A percentile compares a stretch with the other conserved stretches of the same genome.
Conservation (phyloP, 2,113 vertebrate species). For the Gorsachius goisagi region DNA sequence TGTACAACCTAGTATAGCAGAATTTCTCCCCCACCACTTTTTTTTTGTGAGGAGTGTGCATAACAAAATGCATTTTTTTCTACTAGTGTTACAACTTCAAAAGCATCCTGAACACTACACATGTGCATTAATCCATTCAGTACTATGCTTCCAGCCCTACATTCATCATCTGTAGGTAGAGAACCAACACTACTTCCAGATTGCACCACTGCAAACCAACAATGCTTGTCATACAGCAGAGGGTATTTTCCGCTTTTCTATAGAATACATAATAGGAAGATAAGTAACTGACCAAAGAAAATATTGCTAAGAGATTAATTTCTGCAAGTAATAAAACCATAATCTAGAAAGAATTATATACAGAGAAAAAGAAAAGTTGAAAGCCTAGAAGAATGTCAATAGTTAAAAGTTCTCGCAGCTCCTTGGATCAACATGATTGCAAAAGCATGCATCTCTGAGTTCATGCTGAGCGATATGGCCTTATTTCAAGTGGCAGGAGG, state of each 20-base stretch:
- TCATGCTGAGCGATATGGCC: background rate
- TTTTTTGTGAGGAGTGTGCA: background rate
- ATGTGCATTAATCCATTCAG: background rate
- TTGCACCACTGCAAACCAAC: background rate
- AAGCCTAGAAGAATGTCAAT: background rate
- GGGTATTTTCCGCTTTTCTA: background rate
- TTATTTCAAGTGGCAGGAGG: slow-evolving; percentile 1
- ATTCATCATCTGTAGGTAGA: background rate
- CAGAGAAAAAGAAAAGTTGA: background rate
- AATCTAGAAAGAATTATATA: background rate
- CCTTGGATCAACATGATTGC: background rate
- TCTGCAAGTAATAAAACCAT: background rate
- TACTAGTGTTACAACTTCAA: background rate
- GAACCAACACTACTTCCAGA: background rate
- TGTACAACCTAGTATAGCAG: background rate
- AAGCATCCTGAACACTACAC: background rate
- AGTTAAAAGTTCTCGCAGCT: background rate
- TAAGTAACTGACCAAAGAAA: background rate
- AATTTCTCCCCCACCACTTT: background rate
- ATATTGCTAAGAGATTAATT: background rate
- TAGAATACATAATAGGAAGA: background rate
- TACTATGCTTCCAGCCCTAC: background rate
- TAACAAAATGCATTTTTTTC: background rate
- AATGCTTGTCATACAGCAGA: background rate
- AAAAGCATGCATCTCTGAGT: background rate